These are phyloP conservation scores for Ichneumoninae sp. DNA, from an alignment of 2,888 invertebrate species.

Conservation along the genomic window DNA sequence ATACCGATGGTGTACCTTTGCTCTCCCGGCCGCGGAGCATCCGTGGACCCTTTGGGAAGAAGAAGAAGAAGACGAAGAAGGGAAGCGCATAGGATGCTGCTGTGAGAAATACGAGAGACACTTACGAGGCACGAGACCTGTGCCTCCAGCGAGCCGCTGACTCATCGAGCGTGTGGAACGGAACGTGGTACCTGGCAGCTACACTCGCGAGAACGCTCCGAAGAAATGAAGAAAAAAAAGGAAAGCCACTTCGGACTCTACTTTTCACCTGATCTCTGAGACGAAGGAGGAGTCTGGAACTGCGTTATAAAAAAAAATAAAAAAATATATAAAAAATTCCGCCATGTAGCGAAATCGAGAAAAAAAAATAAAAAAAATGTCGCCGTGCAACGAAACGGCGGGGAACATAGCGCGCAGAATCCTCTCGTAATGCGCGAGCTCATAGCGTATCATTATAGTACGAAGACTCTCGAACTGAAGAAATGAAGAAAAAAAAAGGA, in stretches of 20 bases:
- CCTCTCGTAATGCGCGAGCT: conserved; percentile 59
- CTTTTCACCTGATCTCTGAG: conserved; percentile 1
- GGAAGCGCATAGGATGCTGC: conserved; percentile 36
- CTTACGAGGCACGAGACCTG: conserved; percentile 41
- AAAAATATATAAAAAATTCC: not conserved
- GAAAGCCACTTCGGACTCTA: not conserved
- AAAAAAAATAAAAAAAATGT: not conserved
- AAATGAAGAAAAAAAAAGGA: not conserved
- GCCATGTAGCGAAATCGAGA: not conserved
- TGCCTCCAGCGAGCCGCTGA: conserved; percentile 44
- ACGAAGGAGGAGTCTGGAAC: not conserved
- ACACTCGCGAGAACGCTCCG: not conserved
- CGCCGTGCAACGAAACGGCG: not conserved
- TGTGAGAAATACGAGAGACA: conserved; percentile 53
- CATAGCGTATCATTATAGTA: not conserved
- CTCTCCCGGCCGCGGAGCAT: conserved; percentile 26
- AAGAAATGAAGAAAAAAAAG: conserved; percentile 1
- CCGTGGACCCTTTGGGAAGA: conserved; percentile 25
- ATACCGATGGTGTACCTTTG: conserved; percentile 43
- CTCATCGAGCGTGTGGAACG: conserved; percentile 41
- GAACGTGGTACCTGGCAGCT: conserved; percentile 21
- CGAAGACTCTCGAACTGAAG: not conserved
- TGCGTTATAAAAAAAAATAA: not conserved
- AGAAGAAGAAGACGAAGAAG: conserved; percentile 32
- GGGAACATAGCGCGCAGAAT: conserved; percentile 57